Evolutionary conservation across 1,140 invertebrate genomes (phyloP).

Genomic region (Cephus cinctus): DNA sequence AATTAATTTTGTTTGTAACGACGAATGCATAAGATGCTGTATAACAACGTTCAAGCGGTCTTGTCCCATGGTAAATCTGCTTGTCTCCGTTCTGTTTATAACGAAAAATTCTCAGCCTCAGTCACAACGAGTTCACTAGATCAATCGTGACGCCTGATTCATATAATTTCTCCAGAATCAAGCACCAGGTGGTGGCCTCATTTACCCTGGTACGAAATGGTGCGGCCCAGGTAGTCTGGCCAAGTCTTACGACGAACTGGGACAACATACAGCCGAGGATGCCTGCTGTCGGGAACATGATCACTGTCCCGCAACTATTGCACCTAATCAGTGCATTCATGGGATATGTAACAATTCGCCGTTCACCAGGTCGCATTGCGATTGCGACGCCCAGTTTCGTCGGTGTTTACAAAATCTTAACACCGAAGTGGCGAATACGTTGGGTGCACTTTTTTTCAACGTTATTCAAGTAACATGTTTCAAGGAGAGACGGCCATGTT

Average conservation of each 20-base stretch:
- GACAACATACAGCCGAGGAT: constrained; percentile 65
- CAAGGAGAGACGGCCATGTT: constrained; percentile 65
- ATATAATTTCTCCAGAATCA: constrained; percentile 30
- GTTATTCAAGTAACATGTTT: constrained; percentile 69
- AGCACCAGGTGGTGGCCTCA: constrained; percentile 35
- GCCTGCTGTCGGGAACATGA: constrained; percentile 77
- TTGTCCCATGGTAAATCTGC: no score
- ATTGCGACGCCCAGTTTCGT: constrained; percentile 69
- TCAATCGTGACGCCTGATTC: no score
- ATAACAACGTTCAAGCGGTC: no score
- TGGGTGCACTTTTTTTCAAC: constrained; percentile 72
- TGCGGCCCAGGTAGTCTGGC: constrained; percentile 70
- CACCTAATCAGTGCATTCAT: constrained; percentile 61
- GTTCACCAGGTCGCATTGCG: constrained; percentile 70
- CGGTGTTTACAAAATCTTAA: constrained; percentile 67
- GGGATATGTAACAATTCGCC: constrained; percentile 69
- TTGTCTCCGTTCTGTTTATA: no score
- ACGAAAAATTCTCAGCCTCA: no score
- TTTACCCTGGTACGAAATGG: constrained; percentile 71
- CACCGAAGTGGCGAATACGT: constrained; percentile 66
- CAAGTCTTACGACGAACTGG: constrained; percentile 65
- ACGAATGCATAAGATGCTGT: no score
- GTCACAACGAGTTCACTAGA: no score
- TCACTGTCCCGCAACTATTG: constrained; percentile 65
- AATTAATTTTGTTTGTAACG: no score